Evolutionary conservation across 2,797 vertebrate species (phyloP).

Genomic region (Argya squamiceps): DNA sequence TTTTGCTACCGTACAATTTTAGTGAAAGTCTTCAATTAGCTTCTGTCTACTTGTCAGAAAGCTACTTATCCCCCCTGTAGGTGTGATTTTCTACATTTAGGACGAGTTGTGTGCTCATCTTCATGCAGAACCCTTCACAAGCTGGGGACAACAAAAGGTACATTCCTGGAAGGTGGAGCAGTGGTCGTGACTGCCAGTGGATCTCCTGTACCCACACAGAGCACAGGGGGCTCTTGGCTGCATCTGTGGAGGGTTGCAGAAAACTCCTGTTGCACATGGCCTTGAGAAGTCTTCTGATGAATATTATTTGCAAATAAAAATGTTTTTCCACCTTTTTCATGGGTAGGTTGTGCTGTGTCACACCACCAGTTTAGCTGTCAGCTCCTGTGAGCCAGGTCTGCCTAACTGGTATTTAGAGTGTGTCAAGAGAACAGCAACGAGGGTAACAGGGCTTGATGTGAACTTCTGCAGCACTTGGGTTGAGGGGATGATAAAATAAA

Average conservation of each 20-base stretch:
- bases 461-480: background rate
- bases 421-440: background rate
- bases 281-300: background rate
- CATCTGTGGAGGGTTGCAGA: background rate
- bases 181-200: background rate
- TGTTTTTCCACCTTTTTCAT: background rate
- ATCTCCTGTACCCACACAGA: background rate
- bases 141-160: background rate
- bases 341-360: background rate
- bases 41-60: constrained; percentile 1
- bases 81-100: background rate
- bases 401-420: background rate
- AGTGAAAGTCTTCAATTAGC: background rate
- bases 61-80: background rate
- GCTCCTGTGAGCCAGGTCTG: background rate
- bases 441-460: background rate
- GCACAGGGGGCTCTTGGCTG: background rate
- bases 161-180: background rate
- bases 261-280: background rate
- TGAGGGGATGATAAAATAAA: background rate
- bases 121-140: background rate
- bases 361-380: background rate
- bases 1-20: background rate
- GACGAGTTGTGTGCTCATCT: background rate
- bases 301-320: background rate